Evolutionary conservation across 2,113 vertebrate genomes (phyloP), one percentile per base, ranked within the genome.

Genomic region (Benitochromis conjunctus): DNA sequence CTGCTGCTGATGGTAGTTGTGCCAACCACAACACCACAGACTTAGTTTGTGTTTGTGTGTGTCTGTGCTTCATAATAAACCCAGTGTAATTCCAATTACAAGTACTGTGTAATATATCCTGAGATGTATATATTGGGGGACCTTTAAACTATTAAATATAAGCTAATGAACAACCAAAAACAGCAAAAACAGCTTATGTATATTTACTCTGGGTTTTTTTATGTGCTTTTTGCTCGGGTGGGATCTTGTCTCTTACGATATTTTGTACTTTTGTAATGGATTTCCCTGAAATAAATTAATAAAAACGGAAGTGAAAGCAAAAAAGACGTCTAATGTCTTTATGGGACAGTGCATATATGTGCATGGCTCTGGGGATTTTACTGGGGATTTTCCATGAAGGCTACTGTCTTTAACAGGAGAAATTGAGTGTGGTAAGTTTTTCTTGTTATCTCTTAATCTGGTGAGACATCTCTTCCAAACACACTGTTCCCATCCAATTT

Each of bases 171-270:
- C 26, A 31, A 51, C 4, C 13, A n/a, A n/a, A n/a, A n/a, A n/a
- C 43, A 74, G 9, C 69, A 19, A 48, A 74, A 48, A 29, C 14
- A 74, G 21, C 14, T 74, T 48, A 29, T 31, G 24, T 46, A 26
- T 51, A 31, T 31, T 19, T 29, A 74, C 3, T 16, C 9, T 2
- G 2, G 14, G 41, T 19, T 18, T 5, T 31, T 55, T 29, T 29
- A 24, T 69, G 38, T 26, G 38, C 7, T 7, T 48, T 12, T 3
- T 74, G 16, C 46, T 31, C 1, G 0, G 43, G 4, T 10, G 46
- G 14, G 14, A 11, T 48, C 43, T 18, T 26, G 29, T 51, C 10
- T 29, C 43, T 16, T 31, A 76, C 31, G 12, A n/a, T 51, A 31
- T 74, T 31, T 31, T 18, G 24, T 74, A 51, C 24, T 74, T 51